Percentiles rank a stretch among this genome's conserved stretches.
Conservation (phyloP, 1,140 invertebrate species). For the Nasonia vitripennis region DNA sequence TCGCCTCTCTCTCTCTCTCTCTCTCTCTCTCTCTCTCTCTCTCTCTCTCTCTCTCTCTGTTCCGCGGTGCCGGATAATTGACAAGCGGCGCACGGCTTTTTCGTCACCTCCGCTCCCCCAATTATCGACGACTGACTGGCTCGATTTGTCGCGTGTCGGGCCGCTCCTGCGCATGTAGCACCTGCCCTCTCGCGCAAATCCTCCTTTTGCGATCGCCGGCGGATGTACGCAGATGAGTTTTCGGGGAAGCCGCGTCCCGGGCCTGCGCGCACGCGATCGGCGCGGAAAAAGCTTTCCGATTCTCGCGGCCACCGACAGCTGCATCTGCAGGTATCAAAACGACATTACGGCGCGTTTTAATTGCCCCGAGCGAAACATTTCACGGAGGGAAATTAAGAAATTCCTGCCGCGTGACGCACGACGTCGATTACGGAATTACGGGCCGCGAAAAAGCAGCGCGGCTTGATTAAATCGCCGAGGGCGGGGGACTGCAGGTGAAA, state of each 20-base stretch:
- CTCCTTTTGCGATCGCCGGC: too few relatives aligned
- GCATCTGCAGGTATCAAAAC: too few relatives aligned
- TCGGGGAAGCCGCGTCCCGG: too few relatives aligned
- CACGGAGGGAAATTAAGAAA: conserved; percentile 7
- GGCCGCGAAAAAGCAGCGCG: not conserved
- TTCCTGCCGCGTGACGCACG: not conserved
- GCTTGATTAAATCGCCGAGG: conserved; percentile 3
- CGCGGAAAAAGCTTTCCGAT: too few relatives aligned
- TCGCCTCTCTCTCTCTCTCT: not conserved
- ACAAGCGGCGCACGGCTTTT: not conserved
- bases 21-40: not conserved
- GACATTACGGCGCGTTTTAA: too few relatives aligned
- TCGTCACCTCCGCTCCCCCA: not conserved
- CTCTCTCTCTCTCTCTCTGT: not conserved
- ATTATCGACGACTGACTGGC: conserved; percentile 40
- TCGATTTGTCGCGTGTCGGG: conserved; percentile 69
- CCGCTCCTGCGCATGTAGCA: not conserved
- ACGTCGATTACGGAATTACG: not conserved
- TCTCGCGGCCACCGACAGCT: too few relatives aligned
- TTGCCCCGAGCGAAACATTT: too few relatives aligned
- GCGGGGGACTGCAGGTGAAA: not conserved
- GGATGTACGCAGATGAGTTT: too few relatives aligned
- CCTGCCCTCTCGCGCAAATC: not conserved
- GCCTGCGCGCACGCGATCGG: too few relatives aligned
- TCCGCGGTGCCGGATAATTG: not conserved